These are phyloP conservation scores for Pelecanus crispus DNA, from an alignment of 2,113 vertebrate genomes.

Conservation along the genomic window DNA sequence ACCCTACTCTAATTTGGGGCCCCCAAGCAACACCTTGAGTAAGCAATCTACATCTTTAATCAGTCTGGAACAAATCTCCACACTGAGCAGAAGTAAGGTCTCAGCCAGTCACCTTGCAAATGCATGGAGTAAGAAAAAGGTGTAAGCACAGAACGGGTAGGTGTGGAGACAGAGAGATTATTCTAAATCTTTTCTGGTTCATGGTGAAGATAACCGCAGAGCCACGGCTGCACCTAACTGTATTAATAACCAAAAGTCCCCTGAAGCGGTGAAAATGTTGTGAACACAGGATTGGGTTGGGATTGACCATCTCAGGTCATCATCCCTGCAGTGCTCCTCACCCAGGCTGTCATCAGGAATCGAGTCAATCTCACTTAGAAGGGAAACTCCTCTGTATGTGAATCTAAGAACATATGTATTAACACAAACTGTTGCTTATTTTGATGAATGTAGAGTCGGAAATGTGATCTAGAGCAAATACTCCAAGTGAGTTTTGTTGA, in stretches of 20 bases:
- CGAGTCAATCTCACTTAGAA: not conserved
- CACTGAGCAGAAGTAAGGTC: not conserved
- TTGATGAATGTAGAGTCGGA: not conserved
- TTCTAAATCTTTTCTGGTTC: not conserved
- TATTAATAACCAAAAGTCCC: not conserved
- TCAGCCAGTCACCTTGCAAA: not conserved
- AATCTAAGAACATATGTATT: not conserved
- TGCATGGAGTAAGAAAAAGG: not conserved
- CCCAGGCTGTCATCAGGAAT: not conserved
- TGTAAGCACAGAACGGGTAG: not conserved
- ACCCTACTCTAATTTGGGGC: not conserved
- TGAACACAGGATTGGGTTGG: not conserved
- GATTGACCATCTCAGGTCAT: not conserved
- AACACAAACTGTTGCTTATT: slow-evolving; percentile 27
- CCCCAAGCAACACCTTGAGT: not conserved
- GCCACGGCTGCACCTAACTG: not conserved
- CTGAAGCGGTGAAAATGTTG: not conserved
- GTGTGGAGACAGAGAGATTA: not conserved
- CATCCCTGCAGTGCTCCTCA: not conserved
- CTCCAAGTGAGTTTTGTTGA: not conserved
- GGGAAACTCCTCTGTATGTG: slow-evolving; percentile 6
- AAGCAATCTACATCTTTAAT: not conserved
- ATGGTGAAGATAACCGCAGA: not conserved
- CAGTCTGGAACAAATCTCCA: not conserved
- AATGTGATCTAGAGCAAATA: slow-evolving; percentile 22